These are phyloP conservation scores for Drosophila pachea DNA, from an alignment of 1,140 invertebrate species.

Conservation along the genomic window DNA sequence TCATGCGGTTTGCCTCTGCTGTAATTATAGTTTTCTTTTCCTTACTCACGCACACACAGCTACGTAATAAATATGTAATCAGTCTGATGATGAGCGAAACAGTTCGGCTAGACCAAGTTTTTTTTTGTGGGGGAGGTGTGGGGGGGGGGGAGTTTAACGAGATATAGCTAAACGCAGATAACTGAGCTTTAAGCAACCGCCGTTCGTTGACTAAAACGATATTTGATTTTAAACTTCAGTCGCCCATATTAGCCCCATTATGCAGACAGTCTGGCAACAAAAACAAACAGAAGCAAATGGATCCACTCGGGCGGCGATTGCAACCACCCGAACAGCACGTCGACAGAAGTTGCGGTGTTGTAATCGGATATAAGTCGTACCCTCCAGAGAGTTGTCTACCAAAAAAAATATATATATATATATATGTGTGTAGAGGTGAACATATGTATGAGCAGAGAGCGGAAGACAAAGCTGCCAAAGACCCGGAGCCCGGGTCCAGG, in stretches of 20 bases:
- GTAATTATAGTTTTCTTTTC: slow-evolving; percentile 66
- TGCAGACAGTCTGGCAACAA: slow-evolving; percentile 33
- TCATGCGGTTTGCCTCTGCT: slow-evolving; percentile 23
- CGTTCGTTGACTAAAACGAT: too few relatives aligned
- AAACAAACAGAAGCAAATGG: neutral
- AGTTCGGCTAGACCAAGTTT: neutral
- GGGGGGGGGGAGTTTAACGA: neutral
- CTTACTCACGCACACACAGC: slow-evolving; percentile 12
- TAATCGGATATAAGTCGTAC: slow-evolving; percentile 73
- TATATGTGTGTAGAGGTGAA: neutral
- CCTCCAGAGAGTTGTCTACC: slow-evolving; percentile 50
- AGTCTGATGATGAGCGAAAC: neutral
- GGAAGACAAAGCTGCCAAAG: slow-evolving; percentile 45
- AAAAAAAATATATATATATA: slow-evolving; percentile 9
- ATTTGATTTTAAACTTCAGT: slow-evolving; percentile 42
- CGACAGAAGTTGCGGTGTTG: slow-evolving; percentile 61
- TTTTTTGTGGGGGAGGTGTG: neutral
- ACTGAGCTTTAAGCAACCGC: neutral
- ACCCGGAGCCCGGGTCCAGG: slow-evolving; percentile 11
- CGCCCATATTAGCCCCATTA: slow-evolving; percentile 9
- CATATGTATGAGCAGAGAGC: slow-evolving; percentile 9
- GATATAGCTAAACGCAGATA: neutral
- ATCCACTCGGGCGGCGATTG: slow-evolving; percentile 12
- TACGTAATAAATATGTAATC: slow-evolving; percentile 20
- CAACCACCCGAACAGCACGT: slow-evolving; percentile 44